Evolutionary conservation across 2,113 vertebrate genomes (phyloP), one percentile per base, ranked within the genome.

Genomic region (Solea senegalensis): DNA sequence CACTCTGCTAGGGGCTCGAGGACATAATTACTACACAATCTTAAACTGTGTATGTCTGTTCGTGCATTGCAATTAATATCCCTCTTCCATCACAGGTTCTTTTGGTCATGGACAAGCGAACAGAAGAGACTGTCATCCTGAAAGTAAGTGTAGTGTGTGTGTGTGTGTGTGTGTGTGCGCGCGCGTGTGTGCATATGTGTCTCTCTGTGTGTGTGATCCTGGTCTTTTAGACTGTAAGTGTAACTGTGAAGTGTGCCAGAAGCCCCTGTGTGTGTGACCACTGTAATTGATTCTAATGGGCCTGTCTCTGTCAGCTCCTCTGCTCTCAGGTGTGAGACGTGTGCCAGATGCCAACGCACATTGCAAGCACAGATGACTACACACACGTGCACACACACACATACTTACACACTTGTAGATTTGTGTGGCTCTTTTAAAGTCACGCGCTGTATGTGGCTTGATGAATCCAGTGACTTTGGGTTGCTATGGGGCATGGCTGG

Each of bases 201-300:
- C 21, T 21, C 21, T 21, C 21, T 21, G 21, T 34, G 55, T 76
- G 69, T 66, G 55, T 45, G 56, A 55, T 84, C 63, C 54, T 51
- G 3, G 21, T 69, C 13, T 40, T 83, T 71, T 76, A 69, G 76
- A 70, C 79, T 83, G 70, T 86, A 71, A 71, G 86, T 85, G 72
- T 86, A 72, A 65, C 84, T 83, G 86, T 84, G 80, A 85, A 83
- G 88, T 84, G 86, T 87, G 86, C 86, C 83, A 89, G 80, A 59
- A 81, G 78, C 75, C 85, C 85, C 80, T 67, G 81, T 87, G 88
- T 87, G 88, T 88, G 90, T 96, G 96, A 96, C 96, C 95, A 94
- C 91, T 94, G 92, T 97, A 96, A 98, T 98, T 97, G 96, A 98
- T 97, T 98, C 96, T 97, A 97, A 97, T 96, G 96, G 95, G 83